Evolutionary conservation across 2,888 invertebrate species (phyloP).

Genomic region (Branchipolynoe longqiensis): DNA sequence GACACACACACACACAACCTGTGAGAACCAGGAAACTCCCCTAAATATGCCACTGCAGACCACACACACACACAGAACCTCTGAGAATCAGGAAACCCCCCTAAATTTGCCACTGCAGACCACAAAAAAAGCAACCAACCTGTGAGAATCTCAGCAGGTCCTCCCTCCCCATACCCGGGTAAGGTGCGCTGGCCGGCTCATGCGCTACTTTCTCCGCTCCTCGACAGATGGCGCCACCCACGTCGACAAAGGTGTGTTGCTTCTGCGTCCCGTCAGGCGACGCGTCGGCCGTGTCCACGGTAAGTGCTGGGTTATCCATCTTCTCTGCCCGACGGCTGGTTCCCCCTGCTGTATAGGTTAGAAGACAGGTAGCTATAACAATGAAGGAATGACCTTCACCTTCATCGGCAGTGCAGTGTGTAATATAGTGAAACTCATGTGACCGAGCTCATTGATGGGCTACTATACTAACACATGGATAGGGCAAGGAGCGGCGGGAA

Average conservation of each 20-base stretch:
- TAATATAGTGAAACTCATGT: neutral
- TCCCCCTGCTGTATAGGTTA: neutral
- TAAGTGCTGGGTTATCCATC: neutral
- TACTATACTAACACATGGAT: too few species aligned
- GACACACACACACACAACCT: too few species aligned
- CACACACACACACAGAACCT: too few species aligned
- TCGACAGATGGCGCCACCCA: neutral
- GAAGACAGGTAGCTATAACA: neutral
- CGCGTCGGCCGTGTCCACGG: neutral
- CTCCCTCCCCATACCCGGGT: constrained; percentile 79
- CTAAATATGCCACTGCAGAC: too few species aligned
- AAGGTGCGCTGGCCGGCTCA: constrained; percentile 64
- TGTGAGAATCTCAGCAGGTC: constrained; percentile 74
- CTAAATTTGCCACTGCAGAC: neutral
- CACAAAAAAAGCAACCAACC: neutral
- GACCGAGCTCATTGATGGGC: too few species aligned
- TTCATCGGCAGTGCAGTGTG: neutral
- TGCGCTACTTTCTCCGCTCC: neutral
- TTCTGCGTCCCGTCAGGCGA: neutral
- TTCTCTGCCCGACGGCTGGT: too few species aligned
- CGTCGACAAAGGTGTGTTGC: neutral
- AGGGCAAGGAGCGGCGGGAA: too few species aligned
- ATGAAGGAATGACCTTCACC: too few species aligned
- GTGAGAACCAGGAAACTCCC: too few species aligned
- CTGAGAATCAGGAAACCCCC: too few species aligned